Base-by-base conservation (phyloP, 2,888 invertebrate species). In the Oeneis ivallda region DNA sequence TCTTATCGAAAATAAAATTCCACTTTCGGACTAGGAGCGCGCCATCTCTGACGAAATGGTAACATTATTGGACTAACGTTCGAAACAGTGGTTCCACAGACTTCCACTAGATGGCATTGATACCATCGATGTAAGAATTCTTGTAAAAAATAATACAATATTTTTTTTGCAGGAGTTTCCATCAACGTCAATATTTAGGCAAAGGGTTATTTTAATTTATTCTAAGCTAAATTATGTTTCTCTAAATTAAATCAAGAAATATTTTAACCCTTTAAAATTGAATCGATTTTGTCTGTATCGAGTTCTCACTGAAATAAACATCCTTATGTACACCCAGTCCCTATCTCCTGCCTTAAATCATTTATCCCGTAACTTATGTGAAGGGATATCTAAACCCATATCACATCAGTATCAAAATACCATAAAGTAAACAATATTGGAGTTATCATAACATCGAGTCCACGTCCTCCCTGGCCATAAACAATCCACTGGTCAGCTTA, bases 401-500 rank as follows among this genome's bases (percentile, higher is more conserved):
- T 56, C 56, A 41, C 41, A 56, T 56, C 56, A 41, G 10, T 17
- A 54, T 39, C 37, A 54, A 41, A 54, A 56, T 19, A 56, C 39
- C 56, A 56, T 56, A 56, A 56, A 56, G 13, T 56, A 3, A 13
- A 13, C 7, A 19, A 56, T 17, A 13, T 56, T 41, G 13, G 11
- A 63, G 7, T 59, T 65, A 63, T 59, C 49, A 52, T 43, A 53
- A 58, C 17, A 64, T 54, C 26, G 45, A 49, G 11, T 32, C 52
- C 17, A 15, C 45, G 54, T 56, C 11, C 56, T 56, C 11, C 56
- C 47, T 54, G 54, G 7, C 65, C 69, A 65, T 73, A 73, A 71
- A 70, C 70, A 54, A 65, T 66, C 19, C 45, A 54, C 53, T 64
- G 70, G 72, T 68, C 70, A 73, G 64, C 70, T 73, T 71, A 73